Evolutionary conservation across 2,888 invertebrate species (phyloP).

Genomic region (Thymelicus acteon): DNA sequence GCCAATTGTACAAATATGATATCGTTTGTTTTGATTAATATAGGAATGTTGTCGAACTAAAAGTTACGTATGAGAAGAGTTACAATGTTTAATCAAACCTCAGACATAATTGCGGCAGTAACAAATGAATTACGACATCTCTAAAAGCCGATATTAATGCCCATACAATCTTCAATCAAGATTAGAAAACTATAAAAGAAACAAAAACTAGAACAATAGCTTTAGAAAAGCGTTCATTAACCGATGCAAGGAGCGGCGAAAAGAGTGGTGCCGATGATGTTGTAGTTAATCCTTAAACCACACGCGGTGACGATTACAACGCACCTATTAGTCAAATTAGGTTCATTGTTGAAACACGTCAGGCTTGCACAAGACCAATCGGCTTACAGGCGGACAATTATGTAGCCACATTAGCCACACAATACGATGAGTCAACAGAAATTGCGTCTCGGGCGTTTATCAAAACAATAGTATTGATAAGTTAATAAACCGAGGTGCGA

Average conservation of each 20-base stretch:
- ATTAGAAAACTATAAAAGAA: conserved; percentile 47
- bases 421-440: conserved; percentile 82
- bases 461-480: conserved; percentile 85
- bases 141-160: conserved; percentile 40
- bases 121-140: conserved; percentile 28
- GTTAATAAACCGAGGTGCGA: conserved; percentile 80
- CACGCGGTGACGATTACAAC: conserved; percentile 83
- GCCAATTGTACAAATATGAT: conserved; percentile 10
- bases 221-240: conserved; percentile 73
- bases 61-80: background rate
- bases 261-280: conserved; percentile 60
- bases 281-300: conserved; percentile 80
- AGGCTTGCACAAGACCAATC: conserved; percentile 76
- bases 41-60: conserved; percentile 8
- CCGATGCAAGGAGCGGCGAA: conserved; percentile 59
- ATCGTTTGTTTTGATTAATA: background rate
- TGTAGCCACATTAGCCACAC: conserved; percentile 58
- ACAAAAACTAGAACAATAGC: conserved; percentile 75
- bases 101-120: conserved; percentile 13
- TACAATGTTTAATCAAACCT: conserved; percentile 11
- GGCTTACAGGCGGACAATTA: conserved; percentile 81
- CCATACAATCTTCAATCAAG: conserved; percentile 46
- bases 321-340: conserved; percentile 85
- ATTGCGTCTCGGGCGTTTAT: conserved; percentile 78
- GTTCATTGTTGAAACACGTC: conserved; percentile 77